Evolutionary conservation across 2,113 vertebrate genomes (phyloP).

Genomic region (Macquaria ambigua): DNA sequence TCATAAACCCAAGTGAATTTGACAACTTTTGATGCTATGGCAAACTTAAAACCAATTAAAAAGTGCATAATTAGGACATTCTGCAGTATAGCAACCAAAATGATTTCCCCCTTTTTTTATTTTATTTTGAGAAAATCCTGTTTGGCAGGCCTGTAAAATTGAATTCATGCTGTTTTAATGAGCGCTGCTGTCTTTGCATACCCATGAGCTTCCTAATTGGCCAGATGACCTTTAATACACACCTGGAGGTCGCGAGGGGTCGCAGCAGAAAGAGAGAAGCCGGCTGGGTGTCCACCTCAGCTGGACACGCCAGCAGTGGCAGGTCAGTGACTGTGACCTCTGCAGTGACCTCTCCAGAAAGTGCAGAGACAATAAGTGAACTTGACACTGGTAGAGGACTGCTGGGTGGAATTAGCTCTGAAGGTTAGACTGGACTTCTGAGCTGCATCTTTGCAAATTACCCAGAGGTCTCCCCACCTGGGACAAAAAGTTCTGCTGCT

Average conservation of each 20-base stretch:
- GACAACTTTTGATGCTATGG: constrained; percentile 23
- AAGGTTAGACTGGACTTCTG: background rate
- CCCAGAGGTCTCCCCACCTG: background rate
- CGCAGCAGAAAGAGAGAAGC: background rate
- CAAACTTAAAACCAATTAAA: constrained; percentile 62
- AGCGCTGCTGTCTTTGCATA: constrained; percentile 52
- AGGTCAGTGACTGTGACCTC: constrained; percentile 2
- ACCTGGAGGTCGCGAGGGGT: constrained; percentile 50
- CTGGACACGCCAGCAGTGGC: background rate
- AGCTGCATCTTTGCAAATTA: constrained; percentile 20
- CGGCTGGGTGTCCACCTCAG: background rate
- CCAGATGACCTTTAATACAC: constrained; percentile 44
- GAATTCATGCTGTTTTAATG: constrained; percentile 58
- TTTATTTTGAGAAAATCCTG: constrained; percentile 14
- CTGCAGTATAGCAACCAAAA: background rate
- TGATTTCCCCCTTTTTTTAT: background rate
- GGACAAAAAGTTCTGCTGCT: background rate
- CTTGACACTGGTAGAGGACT: background rate
- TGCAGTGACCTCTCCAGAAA: constrained; percentile 31
- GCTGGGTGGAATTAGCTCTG: constrained; percentile 7
- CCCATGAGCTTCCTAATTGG: constrained; percentile 66
- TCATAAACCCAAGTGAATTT: constrained; percentile 14
- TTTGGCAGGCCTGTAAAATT: constrained; percentile 20
- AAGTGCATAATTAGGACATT: constrained; percentile 42
- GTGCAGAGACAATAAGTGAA: constrained; percentile 28